Base-by-base conservation (phyloP, 2,888 invertebrate species). In the Ectemnius lituratus region DNA sequence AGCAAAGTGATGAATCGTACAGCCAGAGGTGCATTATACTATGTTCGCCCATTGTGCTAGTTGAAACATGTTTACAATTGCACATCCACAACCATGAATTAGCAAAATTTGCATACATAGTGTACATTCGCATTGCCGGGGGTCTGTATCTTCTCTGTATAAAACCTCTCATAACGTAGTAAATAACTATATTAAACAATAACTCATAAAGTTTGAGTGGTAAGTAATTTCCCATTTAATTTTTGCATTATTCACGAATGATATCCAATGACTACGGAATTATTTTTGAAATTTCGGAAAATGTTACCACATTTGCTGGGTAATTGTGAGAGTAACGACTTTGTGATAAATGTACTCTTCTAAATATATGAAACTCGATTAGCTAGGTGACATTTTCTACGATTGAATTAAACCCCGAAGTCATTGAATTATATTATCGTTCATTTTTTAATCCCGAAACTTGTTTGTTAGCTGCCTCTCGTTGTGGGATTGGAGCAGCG, bases 401-500 rank as follows among this genome's bases (percentile, higher is more conserved):
- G 75, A 73, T 59, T 58, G 57, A 56, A 27, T 71, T 68, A 67
- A 73, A 73, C 62, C 70, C 68, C 57, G 45, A 58, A 47, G 73
- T 71, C 73, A 76, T 70, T 73, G 70, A 73, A 18, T 74, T 69
- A 66, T 69, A 60, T 75, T 46, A 73, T 4, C 69, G 62, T 73
- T 28, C 67, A 52, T 67, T 71, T 70, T 66, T 71, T 82, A 82
- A 81, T 60, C 16, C 27, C 74, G 59, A 59, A 71, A 73, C 83
- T 85, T 81, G 84, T 86, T 86, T 88, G 84, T 87, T 90, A 94
- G 94, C 93, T 95, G 90, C 94, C 95, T 49, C 88, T 93, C 73
- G 94, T 98, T 86, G 93, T 94, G 78, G 94, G 94, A 73, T 91
- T 99, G 87, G 98, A 98, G 91, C 94, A 95, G 77, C 94, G 96